Percentiles rank a stretch among this genome's conserved stretches.
phyloP scores from a whole-genome alignment of 2,888 invertebrate genomes.

The Onchidella celtica region DNA sequence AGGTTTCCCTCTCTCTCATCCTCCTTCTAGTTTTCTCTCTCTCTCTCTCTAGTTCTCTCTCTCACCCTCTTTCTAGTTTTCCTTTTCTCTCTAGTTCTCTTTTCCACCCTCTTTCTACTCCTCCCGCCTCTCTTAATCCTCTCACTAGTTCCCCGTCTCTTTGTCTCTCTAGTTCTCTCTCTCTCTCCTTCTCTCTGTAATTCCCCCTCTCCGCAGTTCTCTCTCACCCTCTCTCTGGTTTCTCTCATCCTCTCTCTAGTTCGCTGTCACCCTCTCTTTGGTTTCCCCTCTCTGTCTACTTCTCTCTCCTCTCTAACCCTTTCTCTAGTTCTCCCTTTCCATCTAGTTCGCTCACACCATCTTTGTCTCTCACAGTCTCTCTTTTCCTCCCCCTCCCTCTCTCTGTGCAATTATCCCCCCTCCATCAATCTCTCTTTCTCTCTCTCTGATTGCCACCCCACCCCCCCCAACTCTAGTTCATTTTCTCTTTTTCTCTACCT shows the following conservation, averaged over 20 bases:
- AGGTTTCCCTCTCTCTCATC: too few relatives aligned
- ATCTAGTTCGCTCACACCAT: too few relatives aligned
- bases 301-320: too few relatives aligned
- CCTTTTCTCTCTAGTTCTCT: background rate
- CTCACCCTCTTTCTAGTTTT: background rate
- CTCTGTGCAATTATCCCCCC: too few relatives aligned
- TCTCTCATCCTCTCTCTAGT: background rate
- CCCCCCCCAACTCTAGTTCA: too few relatives aligned
- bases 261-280: background rate
- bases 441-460: too few relatives aligned
- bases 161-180: background rate
- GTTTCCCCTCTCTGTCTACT: background rate
- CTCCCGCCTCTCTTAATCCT: background rate
- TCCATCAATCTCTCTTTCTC: too few relatives aligned
- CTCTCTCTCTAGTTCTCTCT: background rate
- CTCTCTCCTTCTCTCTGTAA: background rate
- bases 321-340: too few relatives aligned
- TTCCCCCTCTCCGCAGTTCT: background rate
- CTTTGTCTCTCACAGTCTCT: too few relatives aligned
- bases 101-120: background rate
- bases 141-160: background rate
- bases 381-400: too few relatives aligned
- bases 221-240: background rate
- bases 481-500: too few relatives aligned
- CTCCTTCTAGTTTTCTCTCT: background rate